Base-by-base conservation (phyloP, 2,888 invertebrate species). In the Monoplex corrugatus region DNA sequence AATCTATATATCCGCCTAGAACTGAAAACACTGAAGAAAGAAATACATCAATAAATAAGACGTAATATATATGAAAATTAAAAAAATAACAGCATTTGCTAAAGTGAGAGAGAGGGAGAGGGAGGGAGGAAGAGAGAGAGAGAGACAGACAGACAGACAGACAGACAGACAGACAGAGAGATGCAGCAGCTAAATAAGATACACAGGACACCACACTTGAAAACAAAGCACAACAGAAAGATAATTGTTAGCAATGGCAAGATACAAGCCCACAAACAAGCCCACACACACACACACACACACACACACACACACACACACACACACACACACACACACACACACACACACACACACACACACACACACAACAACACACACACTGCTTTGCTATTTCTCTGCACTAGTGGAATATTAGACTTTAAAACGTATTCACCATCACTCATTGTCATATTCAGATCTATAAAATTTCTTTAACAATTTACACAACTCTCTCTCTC, bases 101-200 rank as follows among this genome's bases (percentile, higher is more conserved):
- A n/a, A n/a, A 35, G 86, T 32, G 38, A 86, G 57, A 86, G 68
- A 57, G 38, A 35, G 63, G 38, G 57, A 86, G 43, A 63, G 57
- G 32, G 63, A 57, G 44, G 38, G n/a, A 35, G 85, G 19, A 50
- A 50, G 50, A 44, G 44, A 86, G 35, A 28, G 63, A 86, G 32
- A 63, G 16, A 75, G 38, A 87, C 8, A 75, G 40, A 44, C 44
- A 75, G 87, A 44, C 32, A 87, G 75, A 87, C n/a, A 87, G 23
- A 87, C 5, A 78, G n/a, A n/a, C 16, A 35, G 32, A n/a, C 57
- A 40, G 23, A n/a, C 13, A 43, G 1, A 40, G 40, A 23, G 35
- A 80, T 2, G 43, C 40, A 80, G 16, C 40, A 40, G 43, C 80
- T 40, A 40, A 80, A 40, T 5, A 8, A 16, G 28, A 5, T 23